phyloP scores from a whole-genome alignment of 2,797 vertebrate species.

The Nyctalus aviator region DNA sequence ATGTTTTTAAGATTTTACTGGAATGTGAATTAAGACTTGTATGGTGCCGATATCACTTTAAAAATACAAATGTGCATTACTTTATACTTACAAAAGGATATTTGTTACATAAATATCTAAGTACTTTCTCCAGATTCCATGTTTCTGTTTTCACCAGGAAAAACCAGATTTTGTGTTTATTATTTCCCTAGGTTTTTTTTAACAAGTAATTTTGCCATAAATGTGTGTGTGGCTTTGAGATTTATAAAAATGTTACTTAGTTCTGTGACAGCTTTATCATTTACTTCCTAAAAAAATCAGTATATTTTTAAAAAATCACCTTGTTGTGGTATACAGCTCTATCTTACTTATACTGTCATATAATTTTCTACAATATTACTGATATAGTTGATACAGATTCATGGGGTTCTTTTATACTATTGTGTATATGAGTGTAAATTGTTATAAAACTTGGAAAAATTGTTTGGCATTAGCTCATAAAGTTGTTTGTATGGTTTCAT shows the following conservation, averaged over 20 bases:
- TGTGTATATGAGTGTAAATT: not conserved
- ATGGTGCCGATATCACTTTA: not conserved
- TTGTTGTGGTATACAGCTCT: not conserved
- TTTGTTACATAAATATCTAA: not conserved
- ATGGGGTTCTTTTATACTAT: not conserved
- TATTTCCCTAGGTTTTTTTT: not conserved
- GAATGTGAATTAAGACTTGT: not conserved
- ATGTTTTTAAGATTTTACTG: not conserved
- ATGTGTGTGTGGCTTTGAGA: slow-evolving; percentile 4
- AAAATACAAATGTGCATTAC: slow-evolving; percentile 28
- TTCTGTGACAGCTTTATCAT: not conserved
- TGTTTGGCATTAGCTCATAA: not conserved
- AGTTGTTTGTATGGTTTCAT: not conserved
- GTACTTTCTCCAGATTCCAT: not conserved
- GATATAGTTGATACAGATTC: not conserved
- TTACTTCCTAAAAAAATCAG: slow-evolving; percentile 18
- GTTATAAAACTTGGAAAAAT: not conserved
- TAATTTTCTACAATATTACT: not conserved
- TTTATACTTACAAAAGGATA: not conserved
- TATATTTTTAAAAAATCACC: not conserved
- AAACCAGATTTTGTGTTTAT: slow-evolving; percentile 29
- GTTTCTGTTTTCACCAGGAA: slow-evolving; percentile 25
- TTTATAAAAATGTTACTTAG: slow-evolving; percentile 7
- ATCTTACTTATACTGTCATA: not conserved
- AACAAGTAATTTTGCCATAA: not conserved